Evolutionary conservation across 53 echinoderm and acorn worm genomes (phyloP).

Genomic region (Pentamera pediparva): DNA sequence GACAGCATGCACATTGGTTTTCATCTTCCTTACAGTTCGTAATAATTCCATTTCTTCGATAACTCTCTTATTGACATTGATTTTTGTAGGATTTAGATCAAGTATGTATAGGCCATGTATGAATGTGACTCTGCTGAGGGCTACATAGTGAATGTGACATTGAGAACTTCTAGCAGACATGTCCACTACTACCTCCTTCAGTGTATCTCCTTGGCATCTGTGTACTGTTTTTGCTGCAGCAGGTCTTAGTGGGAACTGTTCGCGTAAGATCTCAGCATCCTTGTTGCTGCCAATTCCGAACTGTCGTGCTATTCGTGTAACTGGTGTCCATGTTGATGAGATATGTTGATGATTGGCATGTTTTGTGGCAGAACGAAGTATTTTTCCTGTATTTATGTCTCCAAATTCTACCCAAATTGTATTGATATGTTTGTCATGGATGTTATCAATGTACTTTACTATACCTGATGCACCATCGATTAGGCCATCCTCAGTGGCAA

Average conservation of each 20-base stretch:
- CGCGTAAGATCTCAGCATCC: background rate
- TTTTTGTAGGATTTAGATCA: slow-evolving; percentile 17
- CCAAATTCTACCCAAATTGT: no score
- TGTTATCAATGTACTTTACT: no score
- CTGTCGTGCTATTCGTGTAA: slow-evolving; percentile 12
- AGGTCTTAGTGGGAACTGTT: slow-evolving; percentile 25
- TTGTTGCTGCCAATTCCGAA: slow-evolving; percentile 3
- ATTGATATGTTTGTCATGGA: no score
- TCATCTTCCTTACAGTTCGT: background rate
- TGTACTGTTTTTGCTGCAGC: slow-evolving; percentile 25
- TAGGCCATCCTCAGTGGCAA: no score
- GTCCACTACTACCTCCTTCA: slow-evolving; percentile 8
- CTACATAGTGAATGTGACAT: slow-evolving; percentile 32
- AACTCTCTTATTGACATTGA: slow-evolving; percentile 25
- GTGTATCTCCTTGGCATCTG: slow-evolving; percentile 23
- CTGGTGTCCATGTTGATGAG: slow-evolving; percentile 13
- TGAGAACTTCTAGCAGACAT: background rate
- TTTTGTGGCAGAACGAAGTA: no score
- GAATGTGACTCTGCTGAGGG: slow-evolving; percentile 32
- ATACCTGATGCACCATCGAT: no score
- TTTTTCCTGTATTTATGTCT: no score
- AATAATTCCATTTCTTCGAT: slow-evolving; percentile 32
- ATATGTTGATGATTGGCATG: no score
- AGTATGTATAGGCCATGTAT: slow-evolving; percentile 11
- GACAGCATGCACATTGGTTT: background rate